Evolutionary conservation across 2,888 invertebrate species (phyloP).

Genomic region (Eurois occulta): DNA sequence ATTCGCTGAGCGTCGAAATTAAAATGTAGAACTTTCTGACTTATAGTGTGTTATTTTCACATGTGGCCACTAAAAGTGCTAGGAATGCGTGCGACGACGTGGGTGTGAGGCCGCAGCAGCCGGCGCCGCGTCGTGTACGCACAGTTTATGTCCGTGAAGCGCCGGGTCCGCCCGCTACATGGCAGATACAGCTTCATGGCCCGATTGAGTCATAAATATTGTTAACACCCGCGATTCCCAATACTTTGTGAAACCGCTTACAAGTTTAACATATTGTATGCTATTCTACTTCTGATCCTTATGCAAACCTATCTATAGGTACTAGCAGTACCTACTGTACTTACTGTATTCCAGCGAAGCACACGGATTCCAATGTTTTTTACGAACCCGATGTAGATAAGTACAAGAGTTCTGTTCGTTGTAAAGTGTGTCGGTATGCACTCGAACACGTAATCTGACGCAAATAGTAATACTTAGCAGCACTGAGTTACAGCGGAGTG

Average conservation of each 20-base stretch:
- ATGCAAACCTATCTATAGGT: slow-evolving; percentile 7
- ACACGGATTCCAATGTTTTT: slow-evolving; percentile 33
- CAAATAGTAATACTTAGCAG: slow-evolving; percentile 61
- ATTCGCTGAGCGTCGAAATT: background rate
- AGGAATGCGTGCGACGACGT: slow-evolving; percentile 28
- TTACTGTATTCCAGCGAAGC: slow-evolving; percentile 8
- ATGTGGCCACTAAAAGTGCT: slow-evolving; percentile 30
- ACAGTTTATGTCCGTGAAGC: slow-evolving; percentile 38
- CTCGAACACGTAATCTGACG: slow-evolving; percentile 62
- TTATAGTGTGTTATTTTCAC: slow-evolving; percentile 12
- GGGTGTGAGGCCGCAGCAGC: slow-evolving; percentile 32
- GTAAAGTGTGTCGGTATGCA: slow-evolving; percentile 46
- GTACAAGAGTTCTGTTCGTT: slow-evolving; percentile 19
- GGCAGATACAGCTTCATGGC: slow-evolving; percentile 44
- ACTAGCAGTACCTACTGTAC: slow-evolving; percentile 4
- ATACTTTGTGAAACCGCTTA: slow-evolving; percentile 38
- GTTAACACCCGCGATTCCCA: slow-evolving; percentile 31
- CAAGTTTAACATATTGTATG: slow-evolving; percentile 24
- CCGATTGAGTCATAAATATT: slow-evolving; percentile 60
- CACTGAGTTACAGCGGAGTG: slow-evolving; percentile 31
- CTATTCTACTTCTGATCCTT: slow-evolving; percentile 21
- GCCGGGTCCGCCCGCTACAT: slow-evolving; percentile 31
- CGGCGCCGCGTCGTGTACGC: slow-evolving; percentile 29
- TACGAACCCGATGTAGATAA: slow-evolving; percentile 30
- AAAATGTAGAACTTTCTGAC: background rate